phyloP scores from a whole-genome alignment of 2,113 vertebrate genomes.

The Tragelaphus buxtoni region DNA sequence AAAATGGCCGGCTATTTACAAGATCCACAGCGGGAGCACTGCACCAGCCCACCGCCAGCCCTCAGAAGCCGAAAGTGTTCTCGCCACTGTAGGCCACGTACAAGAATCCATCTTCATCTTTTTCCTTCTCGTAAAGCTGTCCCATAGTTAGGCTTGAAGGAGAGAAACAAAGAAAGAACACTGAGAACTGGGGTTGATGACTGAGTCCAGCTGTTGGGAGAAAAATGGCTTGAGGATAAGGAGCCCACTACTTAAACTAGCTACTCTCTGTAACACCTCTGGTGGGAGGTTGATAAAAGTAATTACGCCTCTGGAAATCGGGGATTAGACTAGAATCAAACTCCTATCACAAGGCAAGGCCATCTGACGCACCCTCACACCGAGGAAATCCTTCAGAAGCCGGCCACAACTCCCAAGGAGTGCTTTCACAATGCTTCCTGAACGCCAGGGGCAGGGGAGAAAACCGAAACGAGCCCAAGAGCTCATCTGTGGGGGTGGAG shows the following conservation, averaged over 20 bases:
- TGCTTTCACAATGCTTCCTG: neutral
- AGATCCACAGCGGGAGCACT: slow-evolving; percentile 77
- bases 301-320: neutral
- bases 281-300: neutral
- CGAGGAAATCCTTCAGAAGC: neutral
- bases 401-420: neutral
- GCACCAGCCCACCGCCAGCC: slow-evolving; percentile 71
- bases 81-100: slow-evolving; percentile 99
- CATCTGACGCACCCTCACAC: neutral
- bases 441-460: neutral
- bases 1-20: slow-evolving; percentile 82
- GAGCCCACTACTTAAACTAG: neutral
- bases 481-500: neutral
- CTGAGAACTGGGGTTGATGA: neutral
- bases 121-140: slow-evolving; percentile 98
- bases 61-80: slow-evolving; percentile 93
- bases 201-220: neutral
- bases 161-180: slow-evolving; percentile 43
- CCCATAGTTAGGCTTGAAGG: slow-evolving; percentile 95
- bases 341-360: neutral
- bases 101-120: slow-evolving; percentile 97
- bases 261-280: neutral
- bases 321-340: neutral
- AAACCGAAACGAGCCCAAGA: neutral
- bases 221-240: neutral